These are phyloP conservation scores for Apaloderma vittatum DNA, from an alignment of 2,113 vertebrate genomes.

Conservation along the genomic window DNA sequence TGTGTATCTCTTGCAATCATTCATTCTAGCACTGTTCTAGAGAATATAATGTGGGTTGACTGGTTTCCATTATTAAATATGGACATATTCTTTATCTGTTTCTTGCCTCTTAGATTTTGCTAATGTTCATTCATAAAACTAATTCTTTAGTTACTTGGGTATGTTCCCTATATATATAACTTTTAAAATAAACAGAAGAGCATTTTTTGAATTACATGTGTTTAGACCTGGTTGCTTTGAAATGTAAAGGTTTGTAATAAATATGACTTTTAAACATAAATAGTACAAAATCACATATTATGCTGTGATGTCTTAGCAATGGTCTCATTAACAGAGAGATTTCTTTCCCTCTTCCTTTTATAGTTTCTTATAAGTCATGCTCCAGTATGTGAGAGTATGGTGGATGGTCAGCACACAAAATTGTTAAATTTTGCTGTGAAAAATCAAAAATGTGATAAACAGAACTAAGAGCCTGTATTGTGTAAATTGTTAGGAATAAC, in stretches of 20 bases:
- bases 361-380: neutral
- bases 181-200: neutral
- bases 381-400: neutral
- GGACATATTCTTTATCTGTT: neutral
- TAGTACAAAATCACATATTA: neutral
- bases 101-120: neutral
- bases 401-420: neutral
- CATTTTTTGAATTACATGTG: neutral
- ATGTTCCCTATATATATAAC: fast-evolving
- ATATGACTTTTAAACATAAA: neutral
- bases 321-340: neutral
- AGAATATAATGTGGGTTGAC: neutral
- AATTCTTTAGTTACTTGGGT: neutral
- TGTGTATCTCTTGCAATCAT: neutral
- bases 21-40: neutral
- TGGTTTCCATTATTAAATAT: neutral
- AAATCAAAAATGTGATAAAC: neutral
- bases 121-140: neutral
- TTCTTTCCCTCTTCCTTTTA: neutral
- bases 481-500: neutral
- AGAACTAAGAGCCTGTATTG: fast-evolving
- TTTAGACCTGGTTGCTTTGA: neutral
- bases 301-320: neutral
- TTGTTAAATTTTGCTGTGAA: neutral
- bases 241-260: neutral